These are phyloP conservation scores for Tor tambroides DNA, from an alignment of 2,113 vertebrate genomes.

Conservation along the genomic window DNA sequence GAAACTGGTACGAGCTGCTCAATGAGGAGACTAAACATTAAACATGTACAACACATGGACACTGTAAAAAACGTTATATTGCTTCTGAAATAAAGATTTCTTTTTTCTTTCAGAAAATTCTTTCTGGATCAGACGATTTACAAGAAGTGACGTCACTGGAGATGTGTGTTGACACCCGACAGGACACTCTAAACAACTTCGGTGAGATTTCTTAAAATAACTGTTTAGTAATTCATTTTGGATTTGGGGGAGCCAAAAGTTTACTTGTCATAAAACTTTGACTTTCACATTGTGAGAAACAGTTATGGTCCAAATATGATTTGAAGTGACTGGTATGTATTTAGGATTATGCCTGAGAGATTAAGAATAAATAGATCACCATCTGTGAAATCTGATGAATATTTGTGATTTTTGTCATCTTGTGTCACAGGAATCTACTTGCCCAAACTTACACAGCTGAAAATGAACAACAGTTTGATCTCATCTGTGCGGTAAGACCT, in stretches of 20 bases:
- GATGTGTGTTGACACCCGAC: constrained; percentile 83
- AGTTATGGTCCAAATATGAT: too few relatives aligned
- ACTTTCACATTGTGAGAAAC: too few relatives aligned
- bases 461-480: constrained; percentile 89
- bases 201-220: constrained; percentile 78
- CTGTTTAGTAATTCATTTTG: too few relatives aligned
- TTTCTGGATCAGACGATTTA: constrained; percentile 82
- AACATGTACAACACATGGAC: too few relatives aligned
- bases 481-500: constrained; percentile 89
- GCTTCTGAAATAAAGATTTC: too few relatives aligned
- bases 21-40: too few relatives aligned
- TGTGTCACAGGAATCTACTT: constrained; percentile 82
- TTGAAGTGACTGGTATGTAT: not conserved
- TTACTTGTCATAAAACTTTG: too few relatives aligned
- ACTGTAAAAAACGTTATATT: too few relatives aligned
- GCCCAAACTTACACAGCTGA: constrained; percentile 87
- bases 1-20: constrained; percentile 76
- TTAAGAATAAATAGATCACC: not conserved
- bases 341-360: too few relatives aligned
- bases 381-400: too few relatives aligned
- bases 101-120: constrained; percentile 71
- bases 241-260: too few relatives aligned
- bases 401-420: constrained; percentile 34
- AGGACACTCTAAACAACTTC: constrained; percentile 85
- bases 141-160: constrained; percentile 80